Evolutionary conservation across 2,888 invertebrate genomes (phyloP), one percentile per base, ranked within the genome.

Genomic region (Epirrhoe tristata): DNA sequence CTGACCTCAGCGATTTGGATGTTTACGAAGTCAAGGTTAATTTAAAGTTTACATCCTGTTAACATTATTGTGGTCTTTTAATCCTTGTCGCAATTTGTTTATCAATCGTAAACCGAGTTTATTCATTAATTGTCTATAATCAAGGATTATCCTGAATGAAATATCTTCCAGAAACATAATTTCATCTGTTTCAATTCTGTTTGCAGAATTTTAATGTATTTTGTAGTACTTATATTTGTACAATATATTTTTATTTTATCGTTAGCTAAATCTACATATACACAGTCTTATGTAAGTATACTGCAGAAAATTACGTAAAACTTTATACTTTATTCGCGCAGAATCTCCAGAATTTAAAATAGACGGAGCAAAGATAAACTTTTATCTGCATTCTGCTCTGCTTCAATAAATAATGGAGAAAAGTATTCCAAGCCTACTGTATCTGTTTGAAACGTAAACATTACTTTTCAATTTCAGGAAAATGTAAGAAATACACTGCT

Each of bases 1-100:
- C 62, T 68, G 63, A 64, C 71, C 68, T 61, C 57, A 57, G 60
- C 36, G 24, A 24, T 64, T 58, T 62, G 51, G 54, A 62, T 62
- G 43, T 60, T 31, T 14, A 14, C 39, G 55, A 56, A 62, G 68
- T 66, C 64, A 66, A 68, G 63, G 63, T 61, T 14, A 58, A 32
- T 48, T 51, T 32, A 32, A 14, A 55, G 66, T 68, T 68, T 51
- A 31, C 59, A 66, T 63, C 64, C 58, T 66, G 62, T 24, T 58
- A 56, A 46, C 55, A 66, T 46, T 68, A 57, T 63, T 43, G 46
- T 66, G 58, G 62, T 53, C 62, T 65, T 60, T 66, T 54, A 46
- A 57, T 54, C 64, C 53, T 67, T 59, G 36, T 34, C n/a, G 24
- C 32, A 53, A 16, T 60, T 43, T 12, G n/a, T n/a, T 17, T 53